Evolutionary conservation across 1,140 invertebrate genomes (phyloP).

Genomic region (Lucilia sericata): DNA sequence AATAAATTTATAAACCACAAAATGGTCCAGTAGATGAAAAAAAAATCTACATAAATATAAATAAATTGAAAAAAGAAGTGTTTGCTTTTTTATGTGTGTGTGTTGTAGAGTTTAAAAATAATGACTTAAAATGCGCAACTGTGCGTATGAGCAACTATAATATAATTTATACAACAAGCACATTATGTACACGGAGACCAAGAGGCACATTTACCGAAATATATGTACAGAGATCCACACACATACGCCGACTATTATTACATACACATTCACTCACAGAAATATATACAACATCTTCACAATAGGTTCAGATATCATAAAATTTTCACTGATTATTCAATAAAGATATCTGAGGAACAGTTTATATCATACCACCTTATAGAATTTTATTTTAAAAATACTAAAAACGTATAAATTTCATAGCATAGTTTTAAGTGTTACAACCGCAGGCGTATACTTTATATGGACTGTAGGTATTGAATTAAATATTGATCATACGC

Average conservation of each 20-base stretch:
- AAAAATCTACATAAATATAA: not conserved
- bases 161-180: not conserved
- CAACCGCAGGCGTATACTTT: no score
- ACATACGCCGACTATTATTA: not conserved
- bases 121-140: slow-evolving; percentile 17
- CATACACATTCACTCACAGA: not conserved
- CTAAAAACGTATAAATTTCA: no score
- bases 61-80: not conserved
- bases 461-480: no score
- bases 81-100: no score
- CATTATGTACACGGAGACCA: not conserved
- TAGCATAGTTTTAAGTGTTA: no score
- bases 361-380: no score
- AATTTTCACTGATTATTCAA: no score
- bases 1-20: not conserved
- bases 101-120: not conserved
- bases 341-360: no score
- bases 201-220: not conserved
- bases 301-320: no score
- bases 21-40: not conserved
- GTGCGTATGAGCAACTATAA: slow-evolving; percentile 20
- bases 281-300: no score
- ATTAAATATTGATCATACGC: no score
- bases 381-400: no score
- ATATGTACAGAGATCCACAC: not conserved